These are phyloP conservation scores for Troglohyphantes excavatus DNA, from an alignment of 2,888 invertebrate genomes.

Conservation along the genomic window DNA sequence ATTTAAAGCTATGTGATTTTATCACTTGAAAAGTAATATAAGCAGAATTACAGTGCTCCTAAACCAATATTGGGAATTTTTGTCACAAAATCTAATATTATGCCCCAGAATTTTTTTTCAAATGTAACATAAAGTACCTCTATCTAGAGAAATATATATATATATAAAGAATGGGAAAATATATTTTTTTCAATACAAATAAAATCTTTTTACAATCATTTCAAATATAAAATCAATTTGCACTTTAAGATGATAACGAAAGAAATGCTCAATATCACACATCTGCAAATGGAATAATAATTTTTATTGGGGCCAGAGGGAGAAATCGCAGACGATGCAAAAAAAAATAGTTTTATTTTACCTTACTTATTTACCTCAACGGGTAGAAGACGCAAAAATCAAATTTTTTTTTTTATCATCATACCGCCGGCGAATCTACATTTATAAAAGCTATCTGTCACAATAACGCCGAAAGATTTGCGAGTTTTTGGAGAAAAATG, in stretches of 20 bases:
- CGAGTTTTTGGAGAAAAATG: constrained; percentile 40
- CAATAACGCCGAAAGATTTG: constrained; percentile 49
- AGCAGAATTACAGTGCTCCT: too few relatives aligned
- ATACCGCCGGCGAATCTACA: constrained; percentile 52
- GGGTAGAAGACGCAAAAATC: constrained; percentile 34
- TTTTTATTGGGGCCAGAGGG: constrained; percentile 3
- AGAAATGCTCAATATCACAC: not conserved
- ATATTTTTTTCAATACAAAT: not conserved
- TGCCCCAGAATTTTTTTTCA: too few relatives aligned
- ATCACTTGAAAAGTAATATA: too few relatives aligned
- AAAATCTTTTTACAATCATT: not conserved
- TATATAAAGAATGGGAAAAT: too few relatives aligned
- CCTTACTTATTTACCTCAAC: constrained; percentile 23
- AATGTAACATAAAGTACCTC: too few relatives aligned
- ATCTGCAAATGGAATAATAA: constrained; percentile 44
- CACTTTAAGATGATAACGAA: not conserved
- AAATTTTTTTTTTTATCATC: constrained; percentile 66
- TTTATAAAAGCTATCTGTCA: constrained; percentile 70
- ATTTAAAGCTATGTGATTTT: too few relatives aligned
- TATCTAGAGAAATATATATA: too few relatives aligned
- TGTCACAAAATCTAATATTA: too few relatives aligned
- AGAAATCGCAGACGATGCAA: not conserved
- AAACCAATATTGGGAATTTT: too few relatives aligned
- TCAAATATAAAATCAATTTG: constrained; percentile 31
- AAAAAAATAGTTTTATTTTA: not conserved